Percentiles rank a stretch among this genome's conserved stretches.
Conservation (phyloP, 2,888 invertebrate species). For the Caenorhabditis parvicauda region DNA sequence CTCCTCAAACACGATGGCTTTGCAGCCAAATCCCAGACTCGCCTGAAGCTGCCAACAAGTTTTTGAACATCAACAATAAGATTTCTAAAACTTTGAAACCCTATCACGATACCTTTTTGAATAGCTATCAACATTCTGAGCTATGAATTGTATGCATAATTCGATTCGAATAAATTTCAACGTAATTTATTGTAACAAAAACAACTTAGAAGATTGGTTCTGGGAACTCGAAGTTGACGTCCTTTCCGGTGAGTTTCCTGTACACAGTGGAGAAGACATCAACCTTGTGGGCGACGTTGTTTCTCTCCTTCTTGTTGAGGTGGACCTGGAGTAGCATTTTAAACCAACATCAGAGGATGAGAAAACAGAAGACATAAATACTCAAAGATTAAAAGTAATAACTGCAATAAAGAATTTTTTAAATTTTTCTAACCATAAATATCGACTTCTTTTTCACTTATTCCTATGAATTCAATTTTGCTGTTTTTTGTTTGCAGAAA, state of each 20-base stretch:
- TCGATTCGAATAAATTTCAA: slow-evolving; percentile 26
- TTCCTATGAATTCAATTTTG: background rate
- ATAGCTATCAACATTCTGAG: no score
- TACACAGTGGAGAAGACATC: slow-evolving; percentile 92
- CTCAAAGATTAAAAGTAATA: background rate
- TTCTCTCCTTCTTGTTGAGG: slow-evolving; percentile 95
- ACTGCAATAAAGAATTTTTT: no score
- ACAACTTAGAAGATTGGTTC: slow-evolving; percentile 73
- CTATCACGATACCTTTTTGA: background rate
- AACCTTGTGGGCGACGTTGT: slow-evolving; percentile 98
- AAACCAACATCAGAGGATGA: background rate
- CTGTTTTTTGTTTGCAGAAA: background rate
- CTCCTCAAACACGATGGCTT: slow-evolving; percentile 29
- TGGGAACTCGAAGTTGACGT: slow-evolving; percentile 97
- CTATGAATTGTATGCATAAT: no score
- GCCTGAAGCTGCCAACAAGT: slow-evolving; percentile 28
- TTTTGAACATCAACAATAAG: slow-evolving; percentile 17
- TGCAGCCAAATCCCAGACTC: slow-evolving; percentile 32
- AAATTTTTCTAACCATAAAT: no score
- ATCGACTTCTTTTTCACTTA: background rate
- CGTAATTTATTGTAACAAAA: slow-evolving; percentile 45
- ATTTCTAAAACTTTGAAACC: background rate
- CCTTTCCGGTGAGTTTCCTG: slow-evolving; percentile 97
- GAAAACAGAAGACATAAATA: background rate
- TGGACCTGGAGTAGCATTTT: slow-evolving; percentile 43